phyloP scores from a whole-genome alignment of 2,888 invertebrate genomes.

The Cybosia mesomella region DNA sequence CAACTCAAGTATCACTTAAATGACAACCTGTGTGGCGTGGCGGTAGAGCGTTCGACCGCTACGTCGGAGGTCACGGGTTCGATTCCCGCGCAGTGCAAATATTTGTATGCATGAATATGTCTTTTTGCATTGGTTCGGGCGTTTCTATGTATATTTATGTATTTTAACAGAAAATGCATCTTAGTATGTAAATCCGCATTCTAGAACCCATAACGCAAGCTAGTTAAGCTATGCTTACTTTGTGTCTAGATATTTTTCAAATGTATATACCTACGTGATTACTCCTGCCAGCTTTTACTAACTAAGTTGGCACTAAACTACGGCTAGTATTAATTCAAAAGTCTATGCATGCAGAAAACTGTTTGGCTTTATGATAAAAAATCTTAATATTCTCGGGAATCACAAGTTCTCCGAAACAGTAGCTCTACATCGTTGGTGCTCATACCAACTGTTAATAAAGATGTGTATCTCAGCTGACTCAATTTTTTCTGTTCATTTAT shows the following conservation, averaged over 20 bases:
- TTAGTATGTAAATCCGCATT: too few relatives aligned
- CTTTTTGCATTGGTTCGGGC: too few relatives aligned
- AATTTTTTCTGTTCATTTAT: slow-evolving; percentile 37
- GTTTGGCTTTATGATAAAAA: slow-evolving; percentile 57
- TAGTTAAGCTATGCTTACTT: too few relatives aligned
- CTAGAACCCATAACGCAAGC: too few relatives aligned
- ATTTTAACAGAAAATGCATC: too few relatives aligned
- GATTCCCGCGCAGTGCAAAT: too few relatives aligned
- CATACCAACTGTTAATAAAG: slow-evolving; percentile 64
- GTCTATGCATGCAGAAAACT: slow-evolving; percentile 58
- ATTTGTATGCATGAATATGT: too few relatives aligned
- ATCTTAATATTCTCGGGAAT: slow-evolving; percentile 62
- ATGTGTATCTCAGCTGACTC: slow-evolving; percentile 57
- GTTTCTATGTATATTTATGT: too few relatives aligned
- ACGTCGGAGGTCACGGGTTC: too few relatives aligned
- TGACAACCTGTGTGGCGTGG: too few relatives aligned
- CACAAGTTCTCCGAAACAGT: slow-evolving; percentile 66
- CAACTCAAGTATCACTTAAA: slow-evolving; percentile 1
- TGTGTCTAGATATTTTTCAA: too few relatives aligned
- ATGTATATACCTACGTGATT: slow-evolving; percentile 5
- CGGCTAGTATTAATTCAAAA: slow-evolving; percentile 31
- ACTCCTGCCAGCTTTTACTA: not conserved
- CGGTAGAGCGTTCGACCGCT: too few relatives aligned
- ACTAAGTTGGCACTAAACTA: slow-evolving; percentile 5
- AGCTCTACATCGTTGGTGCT: slow-evolving; percentile 63